Conservation (phyloP, 1,140 invertebrate genomes). For the Pogonomyrmex californicus region DNA sequence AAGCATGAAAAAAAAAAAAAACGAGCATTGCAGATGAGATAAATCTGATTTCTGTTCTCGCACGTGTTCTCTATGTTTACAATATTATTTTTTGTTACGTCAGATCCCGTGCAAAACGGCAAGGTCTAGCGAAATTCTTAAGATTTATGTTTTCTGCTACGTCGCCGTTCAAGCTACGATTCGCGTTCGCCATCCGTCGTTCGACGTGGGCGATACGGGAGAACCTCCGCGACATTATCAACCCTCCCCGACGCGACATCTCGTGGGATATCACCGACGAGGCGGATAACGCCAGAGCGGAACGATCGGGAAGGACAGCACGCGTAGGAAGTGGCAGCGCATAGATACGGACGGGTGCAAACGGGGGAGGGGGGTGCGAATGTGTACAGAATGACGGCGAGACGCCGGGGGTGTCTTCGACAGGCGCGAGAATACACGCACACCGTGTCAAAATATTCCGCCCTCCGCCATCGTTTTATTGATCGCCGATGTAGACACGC, state of each 20-base stretch:
- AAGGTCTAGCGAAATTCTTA: neutral
- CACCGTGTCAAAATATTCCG: constrained; percentile 70
- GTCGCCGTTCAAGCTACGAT: neutral
- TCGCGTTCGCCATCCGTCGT: neutral
- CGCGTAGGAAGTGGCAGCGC: neutral
- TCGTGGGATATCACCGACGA: constrained; percentile 15
- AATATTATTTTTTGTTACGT: neutral
- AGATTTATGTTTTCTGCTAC: neutral
- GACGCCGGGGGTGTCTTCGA: neutral
- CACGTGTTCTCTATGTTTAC: neutral
- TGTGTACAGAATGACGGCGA: too few relatives aligned
- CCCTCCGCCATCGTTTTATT: constrained; percentile 78
- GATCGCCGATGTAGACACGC: constrained; percentile 76
- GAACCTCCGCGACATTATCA: constrained; percentile 9
- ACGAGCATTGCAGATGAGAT: neutral
- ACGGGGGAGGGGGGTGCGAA: neutral
- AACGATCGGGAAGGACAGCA: neutral
- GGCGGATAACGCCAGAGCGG: neutral
- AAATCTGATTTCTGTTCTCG: neutral
- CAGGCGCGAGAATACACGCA: neutral
- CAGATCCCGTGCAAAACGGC: neutral
- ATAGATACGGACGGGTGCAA: neutral
- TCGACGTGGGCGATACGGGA: neutral
- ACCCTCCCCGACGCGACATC: constrained; percentile 41
- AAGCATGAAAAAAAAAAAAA: neutral